Base-by-base conservation (phyloP, 2,888 invertebrate species). In the Plagodis pulveraria region DNA sequence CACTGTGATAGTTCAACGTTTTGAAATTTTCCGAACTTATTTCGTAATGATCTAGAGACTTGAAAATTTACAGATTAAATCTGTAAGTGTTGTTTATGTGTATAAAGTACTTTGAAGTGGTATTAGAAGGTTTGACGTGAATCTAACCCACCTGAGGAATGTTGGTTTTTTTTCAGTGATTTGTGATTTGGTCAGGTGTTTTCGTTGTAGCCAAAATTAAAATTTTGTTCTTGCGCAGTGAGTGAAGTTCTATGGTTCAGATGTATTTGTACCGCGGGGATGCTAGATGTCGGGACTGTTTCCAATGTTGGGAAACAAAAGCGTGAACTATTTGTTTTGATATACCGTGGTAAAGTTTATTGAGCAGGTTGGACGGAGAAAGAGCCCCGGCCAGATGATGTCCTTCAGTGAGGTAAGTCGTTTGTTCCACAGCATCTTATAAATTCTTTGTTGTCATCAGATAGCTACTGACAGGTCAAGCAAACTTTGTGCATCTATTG, bases 401-500 rank as follows among this genome's bases (percentile, higher is more conserved):
- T 95, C 95, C 95, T 95, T 95, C 94, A 95, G 95, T 94, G 95
- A 96, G 95, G 95, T 95, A 87, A 94, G 94, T 91, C 72, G 77
- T 69, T 59, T 61, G 58, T 66, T 62, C 69, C 66, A 62, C 64
- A 62, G 66, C 67, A 66, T 69, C 66, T 36, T 46, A 22, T 22
- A 22, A 48, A 41, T 50, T 56, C 61, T 66, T 65, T 65, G 63
- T 69, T 58, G 55, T 59, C 50, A 46, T 53, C 36, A 41, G 38
- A 34, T 42, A 60, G 32, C 48, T 56, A 48, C 9, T 47, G 40
- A 51, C 43, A 46, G 9, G 40, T 12, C 41, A 51, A 36, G 33
- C 35, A 50, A 63, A 58, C 57, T 62, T 65, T 40, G 38, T 47
- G 35, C 44, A 51, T 51, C 42, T 42, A 62, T 54, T 57, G 41